Evolutionary conservation across 2,888 invertebrate species (phyloP).

Genomic region (Drosophila antonietae): DNA sequence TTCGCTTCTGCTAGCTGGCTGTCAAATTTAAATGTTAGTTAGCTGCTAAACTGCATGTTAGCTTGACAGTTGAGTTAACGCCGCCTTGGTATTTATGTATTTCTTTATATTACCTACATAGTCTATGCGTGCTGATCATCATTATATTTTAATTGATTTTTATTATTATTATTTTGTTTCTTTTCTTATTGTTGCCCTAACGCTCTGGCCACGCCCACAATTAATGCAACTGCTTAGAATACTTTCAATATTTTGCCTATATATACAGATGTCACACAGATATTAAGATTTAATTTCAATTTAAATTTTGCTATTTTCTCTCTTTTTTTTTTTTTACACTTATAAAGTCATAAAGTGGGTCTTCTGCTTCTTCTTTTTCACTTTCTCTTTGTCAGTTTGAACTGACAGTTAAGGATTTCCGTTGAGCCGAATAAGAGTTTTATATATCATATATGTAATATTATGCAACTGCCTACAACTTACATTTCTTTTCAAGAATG

Average conservation of each 20-base stretch:
- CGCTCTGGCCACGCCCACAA: slow-evolving; percentile 38
- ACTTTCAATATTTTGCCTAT: slow-evolving; percentile 27
- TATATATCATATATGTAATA: not conserved
- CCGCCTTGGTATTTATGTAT: slow-evolving; percentile 15
- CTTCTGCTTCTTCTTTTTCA: not conserved
- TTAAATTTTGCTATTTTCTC: slow-evolving; percentile 22
- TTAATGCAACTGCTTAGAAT: slow-evolving; percentile 29
- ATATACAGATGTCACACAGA: slow-evolving; percentile 48
- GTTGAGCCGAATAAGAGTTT: slow-evolving; percentile 24
- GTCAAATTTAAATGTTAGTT: not conserved
- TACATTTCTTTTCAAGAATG: slow-evolving; percentile 25
- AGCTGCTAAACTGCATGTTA: not conserved
- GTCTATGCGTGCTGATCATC: slow-evolving; percentile 14
- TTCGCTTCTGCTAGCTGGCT: not conserved
- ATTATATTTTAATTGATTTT: not conserved
- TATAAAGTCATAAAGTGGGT: slow-evolving; percentile 23
- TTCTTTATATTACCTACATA: slow-evolving; percentile 2
- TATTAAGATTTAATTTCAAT: slow-evolving; percentile 22
- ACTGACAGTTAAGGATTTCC: slow-evolving; percentile 20
- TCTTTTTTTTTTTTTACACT: slow-evolving; percentile 12
- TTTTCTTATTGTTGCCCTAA: not conserved
- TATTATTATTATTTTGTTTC: not conserved
- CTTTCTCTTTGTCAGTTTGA: not conserved
- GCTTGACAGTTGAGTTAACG: slow-evolving; percentile 4
- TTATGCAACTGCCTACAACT: slow-evolving; percentile 34